Percentiles rank a stretch among this genome's conserved stretches.
These are phyloP conservation scores for Corapipo altera DNA, from an alignment of 2,113 vertebrate species.

Conservation along the genomic window DNA sequence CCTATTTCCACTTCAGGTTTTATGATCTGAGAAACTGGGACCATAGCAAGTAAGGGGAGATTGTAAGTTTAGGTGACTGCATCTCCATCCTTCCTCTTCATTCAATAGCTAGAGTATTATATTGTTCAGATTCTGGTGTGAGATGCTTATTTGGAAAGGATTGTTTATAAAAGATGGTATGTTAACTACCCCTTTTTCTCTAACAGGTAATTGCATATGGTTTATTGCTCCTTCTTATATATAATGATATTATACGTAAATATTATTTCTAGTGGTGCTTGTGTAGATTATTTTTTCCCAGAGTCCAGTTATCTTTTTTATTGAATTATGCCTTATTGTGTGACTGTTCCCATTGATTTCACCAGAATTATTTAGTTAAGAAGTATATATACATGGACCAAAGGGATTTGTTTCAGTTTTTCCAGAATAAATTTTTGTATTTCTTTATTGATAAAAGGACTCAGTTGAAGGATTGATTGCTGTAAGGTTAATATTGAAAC, in stretches of 20 bases:
- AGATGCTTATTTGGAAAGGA: background rate
- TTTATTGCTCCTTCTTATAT: background rate
- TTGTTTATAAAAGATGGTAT: background rate
- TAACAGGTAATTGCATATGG: background rate
- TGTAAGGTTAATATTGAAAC: background rate
- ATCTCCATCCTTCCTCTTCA: background rate
- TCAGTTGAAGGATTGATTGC: background rate
- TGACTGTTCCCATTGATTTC: background rate
- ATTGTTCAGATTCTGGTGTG: background rate
- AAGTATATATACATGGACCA: background rate
- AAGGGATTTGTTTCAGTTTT: background rate
- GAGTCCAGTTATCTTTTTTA: background rate
- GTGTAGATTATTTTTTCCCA: background rate
- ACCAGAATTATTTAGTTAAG: background rate
- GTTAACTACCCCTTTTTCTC: background rate
- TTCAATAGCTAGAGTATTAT: background rate
- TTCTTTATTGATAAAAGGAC: background rate
- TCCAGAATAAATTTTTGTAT: background rate
- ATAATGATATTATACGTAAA: background rate
- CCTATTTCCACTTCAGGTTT: background rate
- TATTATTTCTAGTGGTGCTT: background rate
- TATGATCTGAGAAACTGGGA: background rate
- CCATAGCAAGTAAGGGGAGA: background rate
- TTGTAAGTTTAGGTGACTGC: background rate
- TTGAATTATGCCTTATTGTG: background rate